Conservation (phyloP, 2,888 invertebrate genomes). For the Tricholauxania praeusta region DNA sequence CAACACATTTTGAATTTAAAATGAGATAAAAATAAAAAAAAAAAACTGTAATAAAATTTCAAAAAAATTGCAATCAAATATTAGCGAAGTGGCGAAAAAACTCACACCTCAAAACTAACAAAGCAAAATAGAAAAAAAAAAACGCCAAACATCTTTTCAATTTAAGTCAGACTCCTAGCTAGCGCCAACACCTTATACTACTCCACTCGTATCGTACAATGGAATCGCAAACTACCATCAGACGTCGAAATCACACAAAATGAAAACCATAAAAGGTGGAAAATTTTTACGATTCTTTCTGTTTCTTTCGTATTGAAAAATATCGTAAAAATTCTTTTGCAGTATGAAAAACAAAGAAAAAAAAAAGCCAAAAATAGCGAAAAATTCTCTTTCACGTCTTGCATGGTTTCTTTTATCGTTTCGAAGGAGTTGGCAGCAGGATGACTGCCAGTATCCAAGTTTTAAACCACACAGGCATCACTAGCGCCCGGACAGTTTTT, state of each 20-base stretch:
- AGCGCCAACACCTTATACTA: too few species aligned
- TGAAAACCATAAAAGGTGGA: constrained; percentile 36
- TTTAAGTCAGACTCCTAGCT: too few species aligned
- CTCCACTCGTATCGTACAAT: neutral
- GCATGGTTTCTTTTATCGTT: neutral
- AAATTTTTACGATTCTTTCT: constrained; percentile 35
- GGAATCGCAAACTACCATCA: constrained; percentile 24
- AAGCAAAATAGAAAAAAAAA: too few species aligned
- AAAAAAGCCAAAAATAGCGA: neutral
- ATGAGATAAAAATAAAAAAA: too few species aligned
- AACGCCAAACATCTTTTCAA: too few species aligned
- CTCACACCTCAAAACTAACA: too few species aligned
- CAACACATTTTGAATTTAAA: too few species aligned
- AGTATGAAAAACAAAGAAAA: constrained; percentile 17
- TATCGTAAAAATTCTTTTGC: constrained; percentile 38
- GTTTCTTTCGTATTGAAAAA: constrained; percentile 30
- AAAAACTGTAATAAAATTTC: too few species aligned
- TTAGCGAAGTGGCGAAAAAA: too few species aligned
- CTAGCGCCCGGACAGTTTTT: constrained; percentile 6
- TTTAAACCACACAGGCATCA: neutral
- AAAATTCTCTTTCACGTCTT: neutral
- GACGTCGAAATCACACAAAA: constrained; percentile 33
- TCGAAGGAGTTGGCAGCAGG: neutral
- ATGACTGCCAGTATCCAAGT: neutral
- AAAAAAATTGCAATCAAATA: too few species aligned